Conservation (phyloP, 2,888 invertebrate species). For the Tipula unca region DNA sequence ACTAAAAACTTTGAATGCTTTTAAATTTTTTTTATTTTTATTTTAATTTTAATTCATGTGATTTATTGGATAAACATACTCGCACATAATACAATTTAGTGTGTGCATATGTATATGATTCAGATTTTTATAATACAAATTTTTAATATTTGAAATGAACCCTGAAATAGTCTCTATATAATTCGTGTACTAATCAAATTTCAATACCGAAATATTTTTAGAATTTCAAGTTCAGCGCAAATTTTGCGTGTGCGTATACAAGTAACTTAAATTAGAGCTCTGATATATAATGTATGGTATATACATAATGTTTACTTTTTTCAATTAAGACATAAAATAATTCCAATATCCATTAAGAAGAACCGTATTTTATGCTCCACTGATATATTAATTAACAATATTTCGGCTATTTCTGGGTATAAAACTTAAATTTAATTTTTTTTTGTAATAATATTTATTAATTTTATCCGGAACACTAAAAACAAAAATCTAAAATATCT, state of each 20-base stretch:
- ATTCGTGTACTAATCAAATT: neutral
- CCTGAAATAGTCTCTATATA: neutral
- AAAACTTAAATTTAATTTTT: no score
- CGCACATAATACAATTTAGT: neutral
- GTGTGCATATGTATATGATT: neutral
- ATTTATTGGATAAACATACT: neutral
- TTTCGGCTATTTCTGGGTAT: neutral
- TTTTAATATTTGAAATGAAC: neutral
- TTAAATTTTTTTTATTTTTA: neutral
- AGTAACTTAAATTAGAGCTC: neutral
- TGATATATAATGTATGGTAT: no score
- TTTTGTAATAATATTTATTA: neutral
- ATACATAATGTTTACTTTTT: neutral
- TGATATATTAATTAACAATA: neutral
- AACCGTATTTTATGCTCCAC: neutral
- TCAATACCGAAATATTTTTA: neutral
- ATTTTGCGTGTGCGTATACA: neutral
- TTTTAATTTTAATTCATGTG: constrained; percentile 1
- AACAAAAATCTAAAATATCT: neutral
- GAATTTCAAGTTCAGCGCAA: neutral
- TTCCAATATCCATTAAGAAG: neutral
- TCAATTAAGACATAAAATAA: neutral
- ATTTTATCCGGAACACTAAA: neutral
- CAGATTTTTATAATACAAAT: neutral
- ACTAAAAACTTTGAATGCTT: neutral